Conservation (phyloP, 2,888 invertebrate genomes). For the Disparrhopalites patrizii region DNA sequence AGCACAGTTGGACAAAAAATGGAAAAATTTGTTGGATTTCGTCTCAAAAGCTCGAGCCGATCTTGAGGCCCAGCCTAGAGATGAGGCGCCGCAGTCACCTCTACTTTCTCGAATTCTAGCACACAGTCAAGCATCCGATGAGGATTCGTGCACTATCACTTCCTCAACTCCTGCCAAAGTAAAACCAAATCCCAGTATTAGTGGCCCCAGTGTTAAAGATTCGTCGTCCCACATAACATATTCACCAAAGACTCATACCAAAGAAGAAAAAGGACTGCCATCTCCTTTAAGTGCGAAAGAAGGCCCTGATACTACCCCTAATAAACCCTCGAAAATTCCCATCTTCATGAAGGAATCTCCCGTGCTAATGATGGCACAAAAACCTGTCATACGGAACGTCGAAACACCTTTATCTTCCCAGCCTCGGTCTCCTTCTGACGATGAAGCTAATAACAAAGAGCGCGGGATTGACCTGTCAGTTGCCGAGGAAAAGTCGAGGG, state of each 20-base stretch:
- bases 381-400: background rate
- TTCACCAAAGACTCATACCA: background rate
- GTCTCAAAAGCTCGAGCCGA: conserved; percentile 17
- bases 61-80: background rate
- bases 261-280: background rate
- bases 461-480: no score
- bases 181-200: background rate
- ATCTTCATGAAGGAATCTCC: conserved; percentile 3
- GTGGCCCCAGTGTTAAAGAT: no score
- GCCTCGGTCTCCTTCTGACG: no score
- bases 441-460: no score
- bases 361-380: background rate
- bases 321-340: background rate
- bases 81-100: background rate
- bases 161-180: background rate
- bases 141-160: no score
- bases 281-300: background rate
- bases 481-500: no score
- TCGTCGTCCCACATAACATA: no score
- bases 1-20: conserved; percentile 7
- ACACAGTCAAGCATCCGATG: no score
- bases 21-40: conserved; percentile 22
- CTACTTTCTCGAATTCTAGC: background rate
- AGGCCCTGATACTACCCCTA: background rate
- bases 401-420: background rate